A percentile compares a stretch with the other conserved stretches of the same genome.
These are phyloP conservation scores for Phrynosoma blainvillii DNA, from an alignment of 2,113 vertebrate genomes.

Conservation along the genomic window DNA sequence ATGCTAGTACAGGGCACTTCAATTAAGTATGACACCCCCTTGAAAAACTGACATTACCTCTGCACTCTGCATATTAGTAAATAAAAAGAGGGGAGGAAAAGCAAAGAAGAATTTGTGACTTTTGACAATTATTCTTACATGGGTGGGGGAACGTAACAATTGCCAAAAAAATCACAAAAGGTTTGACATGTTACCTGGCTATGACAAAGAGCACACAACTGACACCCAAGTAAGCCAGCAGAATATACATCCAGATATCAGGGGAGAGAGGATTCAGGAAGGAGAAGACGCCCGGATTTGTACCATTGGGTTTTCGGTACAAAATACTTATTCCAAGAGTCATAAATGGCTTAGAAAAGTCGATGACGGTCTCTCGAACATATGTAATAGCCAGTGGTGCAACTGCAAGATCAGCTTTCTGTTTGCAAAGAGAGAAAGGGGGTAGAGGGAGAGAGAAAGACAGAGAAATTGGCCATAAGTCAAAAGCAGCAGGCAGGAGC, in stretches of 20 bases:
- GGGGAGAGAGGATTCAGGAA: conserved; percentile 99
- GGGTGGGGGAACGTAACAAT: conserved; percentile 78
- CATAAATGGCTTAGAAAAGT: conserved; percentile 99
- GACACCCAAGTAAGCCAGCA: conserved; percentile 99
- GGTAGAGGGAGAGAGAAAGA: background rate
- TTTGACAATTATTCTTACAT: conserved; percentile 85
- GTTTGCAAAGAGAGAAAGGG: conserved; percentile 79
- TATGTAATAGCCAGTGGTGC: conserved; percentile 98
- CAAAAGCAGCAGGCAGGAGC: conserved; percentile 66
- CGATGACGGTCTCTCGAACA: conserved; percentile 97
- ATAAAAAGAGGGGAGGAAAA: conserved; percentile 55
- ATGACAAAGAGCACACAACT: conserved; percentile 99
- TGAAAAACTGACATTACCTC: conserved; percentile 47
- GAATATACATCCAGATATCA: conserved; percentile 99
- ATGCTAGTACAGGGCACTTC: conserved; percentile 21
- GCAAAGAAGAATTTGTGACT: conserved; percentile 80
- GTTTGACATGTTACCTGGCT: conserved; percentile 99
- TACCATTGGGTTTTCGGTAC: conserved; percentile 99
- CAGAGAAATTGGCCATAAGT: conserved; percentile 72
- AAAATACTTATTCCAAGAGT: conserved; percentile 99
- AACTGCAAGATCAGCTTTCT: conserved; percentile 99
- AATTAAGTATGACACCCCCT: conserved; percentile 53
- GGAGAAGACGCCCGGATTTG: conserved; percentile 99
- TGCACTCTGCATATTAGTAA: conserved; percentile 65
- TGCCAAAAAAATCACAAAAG: conserved; percentile 85